Evolutionary conservation across 2,888 invertebrate genomes (phyloP).

Genomic region (Nephrotoma appendiculata): DNA sequence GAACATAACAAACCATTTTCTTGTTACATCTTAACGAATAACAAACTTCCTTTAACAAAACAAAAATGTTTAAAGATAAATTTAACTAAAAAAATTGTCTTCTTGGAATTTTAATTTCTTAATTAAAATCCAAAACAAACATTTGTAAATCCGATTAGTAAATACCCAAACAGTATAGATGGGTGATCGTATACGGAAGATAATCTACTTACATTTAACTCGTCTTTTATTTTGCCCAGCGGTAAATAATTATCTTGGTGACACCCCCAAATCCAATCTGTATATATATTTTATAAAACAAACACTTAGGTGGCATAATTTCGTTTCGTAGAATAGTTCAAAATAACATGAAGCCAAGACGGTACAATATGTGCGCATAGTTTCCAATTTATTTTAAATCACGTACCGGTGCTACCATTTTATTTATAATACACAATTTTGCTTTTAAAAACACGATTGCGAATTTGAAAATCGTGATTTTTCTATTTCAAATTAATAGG

Average conservation of each 20-base stretch:
- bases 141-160: not conserved
- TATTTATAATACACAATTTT: not conserved
- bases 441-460: not conserved
- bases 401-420: not conserved
- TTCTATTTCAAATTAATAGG: not conserved
- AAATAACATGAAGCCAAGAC: not conserved
- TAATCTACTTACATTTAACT: not conserved
- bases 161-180: not conserved
- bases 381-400: not conserved
- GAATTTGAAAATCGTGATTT: not conserved
- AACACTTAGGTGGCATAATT: not conserved
- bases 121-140: not conserved
- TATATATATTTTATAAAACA: not conserved
- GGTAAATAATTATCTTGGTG: not conserved
- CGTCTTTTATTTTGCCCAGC: not conserved
- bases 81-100: not conserved
- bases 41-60: not conserved
- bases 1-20: not conserved
- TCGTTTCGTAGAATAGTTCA: not conserved
- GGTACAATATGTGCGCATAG: not conserved
- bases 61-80: not conserved
- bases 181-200: not conserved
- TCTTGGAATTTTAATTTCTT: not conserved
- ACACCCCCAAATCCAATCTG: not conserved
- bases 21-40: not conserved